A percentile compares a stretch with the other conserved stretches of the same genome.
Conservation (phyloP, 2,113 vertebrate genomes). For the Thunnus maccoyii region DNA sequence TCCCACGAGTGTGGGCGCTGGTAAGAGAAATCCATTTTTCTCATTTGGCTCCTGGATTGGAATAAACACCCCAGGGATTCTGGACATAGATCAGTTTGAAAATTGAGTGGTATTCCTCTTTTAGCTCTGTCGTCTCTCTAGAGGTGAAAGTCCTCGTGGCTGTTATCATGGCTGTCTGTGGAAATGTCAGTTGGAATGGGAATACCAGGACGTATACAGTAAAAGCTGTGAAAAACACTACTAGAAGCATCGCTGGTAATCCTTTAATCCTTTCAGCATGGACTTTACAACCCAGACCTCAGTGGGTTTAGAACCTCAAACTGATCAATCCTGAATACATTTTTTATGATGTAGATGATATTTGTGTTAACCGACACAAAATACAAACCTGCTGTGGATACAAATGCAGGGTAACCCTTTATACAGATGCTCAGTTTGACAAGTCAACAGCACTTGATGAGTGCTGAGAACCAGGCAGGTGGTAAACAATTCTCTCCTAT, state of each 20-base stretch:
- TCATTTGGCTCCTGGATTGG: conserved; percentile 58
- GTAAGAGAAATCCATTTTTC: conserved; percentile 63
- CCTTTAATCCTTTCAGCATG: conserved; percentile 37
- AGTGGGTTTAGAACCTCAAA: conserved; percentile 14
- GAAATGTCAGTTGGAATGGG: conserved; percentile 39
- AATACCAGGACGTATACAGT: conserved; percentile 17
- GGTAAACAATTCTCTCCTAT: conserved; percentile 36
- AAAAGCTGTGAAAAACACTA: conserved; percentile 28
- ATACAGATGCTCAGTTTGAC: conserved; percentile 38
- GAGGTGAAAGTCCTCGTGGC: conserved; percentile 13
- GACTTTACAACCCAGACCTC: conserved; percentile 38
- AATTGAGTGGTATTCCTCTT: conserved; percentile 46
- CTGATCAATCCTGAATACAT: conserved; percentile 25
- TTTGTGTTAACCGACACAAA: conserved; percentile 49
- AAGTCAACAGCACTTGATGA: conserved; percentile 52
- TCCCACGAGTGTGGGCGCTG: conserved; percentile 36
- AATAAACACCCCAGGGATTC: conserved; percentile 28
- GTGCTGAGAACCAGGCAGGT: conserved; percentile 23
- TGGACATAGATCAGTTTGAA: conserved; percentile 52
- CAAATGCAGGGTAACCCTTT: conserved; percentile 8
- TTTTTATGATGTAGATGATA: conserved; percentile 23
- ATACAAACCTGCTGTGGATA: conserved; percentile 41
- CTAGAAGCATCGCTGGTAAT: conserved; percentile 35
- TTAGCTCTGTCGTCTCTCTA: conserved; percentile 36
- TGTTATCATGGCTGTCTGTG: background rate